Evolutionary conservation across 2,888 invertebrate species (phyloP).

Genomic region (Eupelmus urozonus): DNA sequence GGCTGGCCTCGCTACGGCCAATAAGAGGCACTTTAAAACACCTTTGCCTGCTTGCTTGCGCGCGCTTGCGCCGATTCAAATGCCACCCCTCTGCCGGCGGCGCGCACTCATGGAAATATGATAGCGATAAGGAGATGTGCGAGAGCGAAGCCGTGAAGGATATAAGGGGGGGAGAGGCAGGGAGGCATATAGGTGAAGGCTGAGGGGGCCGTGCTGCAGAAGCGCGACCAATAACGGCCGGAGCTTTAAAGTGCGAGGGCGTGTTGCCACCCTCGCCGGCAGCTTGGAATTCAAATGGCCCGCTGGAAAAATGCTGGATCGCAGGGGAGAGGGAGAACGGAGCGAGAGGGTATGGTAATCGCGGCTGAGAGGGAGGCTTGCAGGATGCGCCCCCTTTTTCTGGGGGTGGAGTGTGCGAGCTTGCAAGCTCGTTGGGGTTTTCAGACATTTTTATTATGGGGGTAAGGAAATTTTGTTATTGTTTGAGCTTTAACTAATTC

Average conservation of each 20-base stretch:
- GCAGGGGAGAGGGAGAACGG: background rate
- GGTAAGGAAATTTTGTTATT: no score
- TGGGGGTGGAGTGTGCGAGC: constrained; percentile 8
- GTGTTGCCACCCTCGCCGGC: constrained; percentile 74
- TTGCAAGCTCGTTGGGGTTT: no score
- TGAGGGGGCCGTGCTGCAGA: constrained; percentile 56
- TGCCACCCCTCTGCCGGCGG: constrained; percentile 61
- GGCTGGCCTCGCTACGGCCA: constrained; percentile 71
- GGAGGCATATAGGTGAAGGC: constrained; percentile 44
- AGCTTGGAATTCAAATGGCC: constrained; percentile 61
- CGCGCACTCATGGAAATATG: constrained; percentile 76
- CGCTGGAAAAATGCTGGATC: no score
- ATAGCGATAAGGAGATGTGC: constrained; percentile 69
- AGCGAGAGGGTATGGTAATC: constrained; percentile 41
- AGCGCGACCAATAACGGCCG: constrained; percentile 68
- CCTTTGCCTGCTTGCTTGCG: constrained; percentile 64
- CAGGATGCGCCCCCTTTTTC: background rate
- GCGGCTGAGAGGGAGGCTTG: background rate
- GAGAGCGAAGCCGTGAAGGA: background rate
- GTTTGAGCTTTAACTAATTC: no score
- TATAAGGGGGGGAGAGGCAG: background rate
- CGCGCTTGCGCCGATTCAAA: constrained; percentile 68
- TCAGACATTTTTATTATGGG: no score
- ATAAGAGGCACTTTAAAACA: constrained; percentile 76
- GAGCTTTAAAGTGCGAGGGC: constrained; percentile 67